Conservation (phyloP, 2,797 vertebrate genomes). For the Hippoglossus hippoglossus region DNA sequence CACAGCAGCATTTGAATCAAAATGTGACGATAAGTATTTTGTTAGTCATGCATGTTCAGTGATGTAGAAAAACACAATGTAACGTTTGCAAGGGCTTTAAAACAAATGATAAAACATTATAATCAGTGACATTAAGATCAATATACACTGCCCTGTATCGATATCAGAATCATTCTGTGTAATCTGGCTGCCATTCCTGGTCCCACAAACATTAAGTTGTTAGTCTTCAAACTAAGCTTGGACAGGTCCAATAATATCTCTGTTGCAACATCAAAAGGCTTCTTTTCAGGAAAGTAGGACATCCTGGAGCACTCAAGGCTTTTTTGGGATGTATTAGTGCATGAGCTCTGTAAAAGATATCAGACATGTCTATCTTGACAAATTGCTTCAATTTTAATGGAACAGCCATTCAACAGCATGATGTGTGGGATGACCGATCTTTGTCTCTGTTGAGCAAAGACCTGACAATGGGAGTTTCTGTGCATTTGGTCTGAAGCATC, state of each 20-base stretch:
- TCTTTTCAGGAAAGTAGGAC: slow-evolving; percentile 2
- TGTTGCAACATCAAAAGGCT: background rate
- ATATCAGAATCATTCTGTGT: too few relatives aligned
- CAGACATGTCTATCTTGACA: background rate
- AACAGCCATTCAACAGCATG: background rate
- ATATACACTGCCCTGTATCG: too few relatives aligned
- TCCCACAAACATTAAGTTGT: too few relatives aligned
- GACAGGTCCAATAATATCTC: background rate
- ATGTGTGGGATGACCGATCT: background rate
- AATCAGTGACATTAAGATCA: too few relatives aligned
- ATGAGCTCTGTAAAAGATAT: background rate
- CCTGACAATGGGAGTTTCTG: background rate
- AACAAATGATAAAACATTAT: too few relatives aligned
- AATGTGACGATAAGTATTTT: too few relatives aligned
- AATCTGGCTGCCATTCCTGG: too few relatives aligned
- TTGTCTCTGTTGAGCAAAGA: background rate
- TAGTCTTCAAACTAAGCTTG: background rate
- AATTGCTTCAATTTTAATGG: background rate
- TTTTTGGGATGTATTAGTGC: background rate
- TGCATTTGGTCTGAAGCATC: background rate
- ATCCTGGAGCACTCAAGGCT: background rate
- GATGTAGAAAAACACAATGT: too few relatives aligned
- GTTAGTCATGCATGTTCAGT: too few relatives aligned
- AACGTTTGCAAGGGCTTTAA: too few relatives aligned
- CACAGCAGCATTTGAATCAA: too few relatives aligned